Conservation (phyloP, 2,797 vertebrate genomes). For the Pseudomugil gertrudae region DNA sequence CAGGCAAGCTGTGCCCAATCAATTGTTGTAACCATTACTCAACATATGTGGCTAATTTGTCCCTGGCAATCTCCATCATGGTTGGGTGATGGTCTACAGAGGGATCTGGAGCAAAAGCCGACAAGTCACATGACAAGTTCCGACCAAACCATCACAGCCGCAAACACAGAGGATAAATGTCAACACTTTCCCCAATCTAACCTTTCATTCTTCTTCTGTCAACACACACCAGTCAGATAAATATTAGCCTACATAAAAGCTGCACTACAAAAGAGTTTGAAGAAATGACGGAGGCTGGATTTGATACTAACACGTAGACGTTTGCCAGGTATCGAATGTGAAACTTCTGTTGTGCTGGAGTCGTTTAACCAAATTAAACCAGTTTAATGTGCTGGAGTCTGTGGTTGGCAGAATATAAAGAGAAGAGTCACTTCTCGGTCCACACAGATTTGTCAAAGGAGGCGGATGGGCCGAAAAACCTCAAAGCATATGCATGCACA, state of each 20-base stretch:
- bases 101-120: constrained; percentile 63
- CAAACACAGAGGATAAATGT: constrained; percentile 73
- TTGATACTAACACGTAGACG: constrained; percentile 27
- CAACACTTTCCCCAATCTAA: constrained; percentile 62
- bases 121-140: constrained; percentile 53
- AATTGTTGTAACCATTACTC: constrained; percentile 72
- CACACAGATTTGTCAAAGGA: constrained; percentile 62
- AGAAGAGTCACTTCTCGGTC: constrained; percentile 70
- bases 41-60: constrained; percentile 78
- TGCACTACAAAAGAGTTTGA: constrained; percentile 4
- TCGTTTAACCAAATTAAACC: constrained; percentile 58
- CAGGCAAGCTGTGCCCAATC: constrained; percentile 65
- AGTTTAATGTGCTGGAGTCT: constrained; percentile 65
- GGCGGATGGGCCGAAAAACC: constrained; percentile 50
- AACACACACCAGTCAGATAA: constrained; percentile 35
- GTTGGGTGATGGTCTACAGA: constrained; percentile 65
- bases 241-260: constrained; percentile 41
- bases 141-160: constrained; percentile 64
- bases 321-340: constrained; percentile 49
- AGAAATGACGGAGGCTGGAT: constrained; percentile 28
- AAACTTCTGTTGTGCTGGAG: constrained; percentile 46
- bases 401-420: constrained; percentile 65
- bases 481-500: constrained; percentile 35
- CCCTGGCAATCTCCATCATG: constrained; percentile 68
- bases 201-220: constrained; percentile 50